Evolutionary conservation across 2,797 vertebrate genomes (phyloP).

Genomic region (Melanotaenia parkinsoni): DNA sequence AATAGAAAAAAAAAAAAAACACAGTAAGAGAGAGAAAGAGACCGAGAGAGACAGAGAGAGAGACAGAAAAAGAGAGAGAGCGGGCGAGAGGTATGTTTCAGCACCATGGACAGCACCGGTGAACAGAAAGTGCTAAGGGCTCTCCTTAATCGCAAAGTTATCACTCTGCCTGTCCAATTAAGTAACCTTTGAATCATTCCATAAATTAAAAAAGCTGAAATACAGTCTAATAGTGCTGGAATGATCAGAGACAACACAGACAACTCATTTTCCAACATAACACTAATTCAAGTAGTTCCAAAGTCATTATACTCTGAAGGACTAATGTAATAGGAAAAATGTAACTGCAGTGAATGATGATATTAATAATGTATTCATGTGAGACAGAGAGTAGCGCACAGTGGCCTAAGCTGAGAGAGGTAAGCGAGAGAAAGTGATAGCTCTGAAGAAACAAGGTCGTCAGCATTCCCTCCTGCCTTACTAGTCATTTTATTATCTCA

Average conservation of each 20-base stretch:
- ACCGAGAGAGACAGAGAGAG: neutral
- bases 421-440: conserved; percentile 76
- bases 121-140: conserved; percentile 26
- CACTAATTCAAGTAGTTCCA: conserved; percentile 78
- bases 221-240: conserved; percentile 67
- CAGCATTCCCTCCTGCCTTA: conserved; percentile 82
- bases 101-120: conserved; percentile 56
- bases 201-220: conserved; percentile 74
- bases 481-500: conserved; percentile 85
- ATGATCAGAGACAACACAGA: conserved; percentile 76
- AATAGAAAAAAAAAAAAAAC: conserved; percentile 14
- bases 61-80: conserved; percentile 3
- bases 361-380: conserved; percentile 81
- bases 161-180: conserved; percentile 72
- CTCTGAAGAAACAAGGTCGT: conserved; percentile 83
- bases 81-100: conserved; percentile 31
- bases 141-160: conserved; percentile 63
- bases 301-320: conserved; percentile 79
- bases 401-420: conserved; percentile 66
- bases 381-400: conserved; percentile 71
- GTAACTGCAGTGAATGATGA: conserved; percentile 72
- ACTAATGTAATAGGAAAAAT: conserved; percentile 81
- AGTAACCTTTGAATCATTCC: conserved; percentile 67
- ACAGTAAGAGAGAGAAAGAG: neutral
- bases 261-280: conserved; percentile 72